A percentile compares a stretch with the other conserved stretches of the same genome.
These are phyloP conservation scores for Oegoconia quadripuncta DNA, from an alignment of 2,888 invertebrate genomes.

Conservation along the genomic window DNA sequence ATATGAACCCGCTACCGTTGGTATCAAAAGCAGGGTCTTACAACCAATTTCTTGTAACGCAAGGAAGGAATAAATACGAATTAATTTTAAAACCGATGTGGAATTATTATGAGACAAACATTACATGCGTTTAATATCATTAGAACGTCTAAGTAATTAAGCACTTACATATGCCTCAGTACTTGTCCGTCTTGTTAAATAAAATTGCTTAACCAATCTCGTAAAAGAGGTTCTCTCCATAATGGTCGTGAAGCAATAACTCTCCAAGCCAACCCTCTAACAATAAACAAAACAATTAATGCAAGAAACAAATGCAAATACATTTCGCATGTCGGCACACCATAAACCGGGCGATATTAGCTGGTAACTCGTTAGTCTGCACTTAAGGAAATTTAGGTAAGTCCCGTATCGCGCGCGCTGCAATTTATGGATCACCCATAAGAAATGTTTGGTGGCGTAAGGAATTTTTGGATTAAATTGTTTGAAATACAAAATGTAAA, in stretches of 20 bases:
- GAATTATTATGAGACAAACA: too few relatives aligned
- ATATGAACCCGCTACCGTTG: too few relatives aligned
- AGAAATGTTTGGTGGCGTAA: constrained; percentile 2
- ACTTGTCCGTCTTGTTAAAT: too few relatives aligned
- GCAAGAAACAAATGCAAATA: constrained; percentile 17
- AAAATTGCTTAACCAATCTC: background rate
- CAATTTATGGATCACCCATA: constrained; percentile 26
- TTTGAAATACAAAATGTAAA: background rate
- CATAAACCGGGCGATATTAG: constrained; percentile 40
- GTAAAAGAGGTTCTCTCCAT: too few relatives aligned
- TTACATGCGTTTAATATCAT: too few relatives aligned
- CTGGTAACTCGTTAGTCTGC: constrained; percentile 39
- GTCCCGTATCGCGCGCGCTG: constrained; percentile 27
- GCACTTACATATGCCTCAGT: too few relatives aligned
- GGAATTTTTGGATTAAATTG: background rate
- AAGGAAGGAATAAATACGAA: too few relatives aligned
- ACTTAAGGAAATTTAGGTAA: constrained; percentile 43
- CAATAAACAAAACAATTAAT: constrained; percentile 17
- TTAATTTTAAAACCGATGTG: too few relatives aligned
- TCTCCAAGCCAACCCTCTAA: constrained; percentile 1
- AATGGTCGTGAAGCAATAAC: constrained; percentile 6
- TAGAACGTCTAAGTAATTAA: too few relatives aligned
- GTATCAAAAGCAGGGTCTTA: too few relatives aligned
- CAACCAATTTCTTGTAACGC: too few relatives aligned
- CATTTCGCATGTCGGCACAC: constrained; percentile 42